Evolutionary conservation across 1,140 invertebrate species (phyloP).

Genomic region (Chrysomallon squamiferum): DNA sequence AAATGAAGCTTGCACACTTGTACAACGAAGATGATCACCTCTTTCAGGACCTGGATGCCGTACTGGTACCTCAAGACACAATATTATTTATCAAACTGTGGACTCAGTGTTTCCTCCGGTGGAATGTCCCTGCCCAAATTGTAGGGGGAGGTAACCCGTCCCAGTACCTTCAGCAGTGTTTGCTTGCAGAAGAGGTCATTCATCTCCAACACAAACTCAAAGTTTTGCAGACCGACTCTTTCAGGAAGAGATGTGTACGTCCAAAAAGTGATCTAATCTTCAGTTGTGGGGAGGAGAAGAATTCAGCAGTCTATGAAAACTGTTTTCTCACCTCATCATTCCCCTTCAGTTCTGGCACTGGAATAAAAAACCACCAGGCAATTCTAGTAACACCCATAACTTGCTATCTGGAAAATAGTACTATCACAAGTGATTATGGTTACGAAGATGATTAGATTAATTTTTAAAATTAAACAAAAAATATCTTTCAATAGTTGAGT

Average conservation of each 20-base stretch:
- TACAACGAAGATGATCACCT: constrained; percentile 15
- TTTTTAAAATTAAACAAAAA: too few species aligned
- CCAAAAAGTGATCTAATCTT: constrained; percentile 58
- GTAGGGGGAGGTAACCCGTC: constrained; percentile 77
- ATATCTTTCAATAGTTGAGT: too few species aligned
- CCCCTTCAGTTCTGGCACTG: constrained; percentile 51
- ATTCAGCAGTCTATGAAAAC: constrained; percentile 39
- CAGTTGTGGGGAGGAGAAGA: constrained; percentile 38
- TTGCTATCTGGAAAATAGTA: constrained; percentile 44
- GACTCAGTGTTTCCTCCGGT: constrained; percentile 88
- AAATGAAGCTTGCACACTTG: constrained; percentile 18
- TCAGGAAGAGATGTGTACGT: constrained; percentile 13
- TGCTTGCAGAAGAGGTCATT: constrained; percentile 61
- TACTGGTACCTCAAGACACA: constrained; percentile 38
- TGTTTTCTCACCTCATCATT: constrained; percentile 60
- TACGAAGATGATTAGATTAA: constrained; percentile 33
- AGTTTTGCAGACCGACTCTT: constrained; percentile 22
- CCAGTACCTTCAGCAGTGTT: constrained; percentile 67
- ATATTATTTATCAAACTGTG: constrained; percentile 75
- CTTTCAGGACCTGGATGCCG: constrained; percentile 22
- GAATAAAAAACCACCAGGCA: constrained; percentile 30
- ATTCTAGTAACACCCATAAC: constrained; percentile 43
- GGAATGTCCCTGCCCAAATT: constrained; percentile 83
- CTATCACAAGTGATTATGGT: constrained; percentile 39
- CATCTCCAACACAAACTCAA: constrained; percentile 47